Base-by-base conservation (phyloP, 2,797 vertebrate species). In the Oophaga sylvatica region DNA sequence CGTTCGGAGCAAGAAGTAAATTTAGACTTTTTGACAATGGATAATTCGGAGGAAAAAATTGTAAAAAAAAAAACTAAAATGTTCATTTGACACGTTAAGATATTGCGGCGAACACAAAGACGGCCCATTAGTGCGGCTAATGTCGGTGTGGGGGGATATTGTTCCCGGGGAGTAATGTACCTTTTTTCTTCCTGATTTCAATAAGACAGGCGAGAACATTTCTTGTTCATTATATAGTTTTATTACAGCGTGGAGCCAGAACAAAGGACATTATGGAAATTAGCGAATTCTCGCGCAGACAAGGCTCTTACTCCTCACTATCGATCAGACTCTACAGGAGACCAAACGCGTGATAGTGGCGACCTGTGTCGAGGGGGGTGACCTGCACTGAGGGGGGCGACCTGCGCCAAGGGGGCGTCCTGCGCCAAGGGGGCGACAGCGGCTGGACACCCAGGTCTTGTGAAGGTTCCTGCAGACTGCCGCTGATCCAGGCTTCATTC, bases 181-280 rank as follows among this genome's bases (percentile, higher is more conserved):
- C 12, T 89, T 0, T 83, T n/a, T 83, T 26, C 81, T 62, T 1
- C 87, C 56, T 87, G 71, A 83, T 92, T 90, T 90, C 19, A 91
- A 9, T 84, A 84, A 88, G 80, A 29, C 56, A 88, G 2, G 71
- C 17, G 57, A 87, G 56, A 29, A 0, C 16, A 84, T 85, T 87
- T 3, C 90, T 63, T 41, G 19, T n/a, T 76, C 88, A 22, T 59
- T 90, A 70, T 59, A 59, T 60, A 84, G 70, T 45, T 82, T 85
- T 5, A 73, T 80, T 87, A 77, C n/a, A 60, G 81, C 79, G 56
- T 63, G 19, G 84, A 48, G 22, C 41, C 53, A 73, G 88, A 89
- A 86, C 84, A 89, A 89, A 89, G 79, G 80, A 89, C 83, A 86
- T 86, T 83, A 89, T 87, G 84, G 84, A 89, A 80, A 89, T 89